phyloP scores from a whole-genome alignment of 2,113 vertebrate species.

The Stercorarius parasiticus region DNA sequence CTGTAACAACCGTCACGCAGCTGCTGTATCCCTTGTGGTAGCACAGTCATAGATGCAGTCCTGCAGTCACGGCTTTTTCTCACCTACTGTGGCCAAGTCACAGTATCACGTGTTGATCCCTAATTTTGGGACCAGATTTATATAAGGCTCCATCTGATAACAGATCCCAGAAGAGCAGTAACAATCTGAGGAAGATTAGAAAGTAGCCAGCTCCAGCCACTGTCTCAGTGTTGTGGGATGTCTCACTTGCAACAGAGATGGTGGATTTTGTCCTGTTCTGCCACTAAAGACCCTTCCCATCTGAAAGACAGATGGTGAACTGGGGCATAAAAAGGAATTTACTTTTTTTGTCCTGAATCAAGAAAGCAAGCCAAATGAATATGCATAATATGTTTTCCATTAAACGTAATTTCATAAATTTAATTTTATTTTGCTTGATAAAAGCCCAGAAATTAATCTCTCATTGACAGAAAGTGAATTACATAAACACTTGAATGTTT shows the following conservation, averaged over 20 bases:
- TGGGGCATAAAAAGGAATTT: not conserved
- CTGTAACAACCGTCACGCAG: not conserved
- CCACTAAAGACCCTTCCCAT: not conserved
- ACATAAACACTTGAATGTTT: not conserved
- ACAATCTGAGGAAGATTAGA: not conserved
- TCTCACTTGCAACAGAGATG: not conserved
- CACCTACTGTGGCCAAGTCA: not conserved
- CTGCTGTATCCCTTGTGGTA: not conserved
- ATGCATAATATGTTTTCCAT: not conserved
- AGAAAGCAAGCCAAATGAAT: not conserved
- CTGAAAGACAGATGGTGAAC: not conserved
- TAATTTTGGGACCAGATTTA: not conserved
- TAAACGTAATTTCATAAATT: not conserved
- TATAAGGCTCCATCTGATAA: not conserved
- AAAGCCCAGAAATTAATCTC: not conserved
- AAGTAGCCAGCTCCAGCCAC: not conserved
- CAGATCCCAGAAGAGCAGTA: not conserved
- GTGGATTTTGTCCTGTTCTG: not conserved
- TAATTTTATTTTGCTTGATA: not conserved
- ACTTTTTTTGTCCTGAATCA: not conserved
- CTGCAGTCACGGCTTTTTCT: not conserved
- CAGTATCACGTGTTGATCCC: not conserved
- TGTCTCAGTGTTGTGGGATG: not conserved
- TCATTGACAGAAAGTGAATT: not conserved
- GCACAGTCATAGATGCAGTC: not conserved